These are phyloP conservation scores for Stichodactyla helianthus DNA, from an alignment of 64 coral and sea anemone species.

Conservation along the genomic window DNA sequence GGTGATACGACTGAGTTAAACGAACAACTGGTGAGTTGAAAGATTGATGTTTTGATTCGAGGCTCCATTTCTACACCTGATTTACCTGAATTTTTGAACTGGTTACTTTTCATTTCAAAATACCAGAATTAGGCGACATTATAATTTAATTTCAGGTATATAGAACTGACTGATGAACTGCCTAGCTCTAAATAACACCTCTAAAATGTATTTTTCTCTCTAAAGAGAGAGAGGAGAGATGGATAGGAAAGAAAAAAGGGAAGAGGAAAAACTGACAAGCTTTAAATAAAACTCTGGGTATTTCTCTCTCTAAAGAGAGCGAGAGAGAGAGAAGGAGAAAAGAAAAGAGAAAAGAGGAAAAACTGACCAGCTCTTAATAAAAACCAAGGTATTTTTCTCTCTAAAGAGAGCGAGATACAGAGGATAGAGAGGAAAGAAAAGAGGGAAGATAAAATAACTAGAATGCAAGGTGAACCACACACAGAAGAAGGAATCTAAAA, in stretches of 20 bases:
- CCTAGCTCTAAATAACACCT: not conserved
- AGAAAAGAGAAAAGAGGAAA: no score
- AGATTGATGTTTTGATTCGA: not conserved
- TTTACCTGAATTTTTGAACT: not conserved
- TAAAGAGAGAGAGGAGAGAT: not conserved
- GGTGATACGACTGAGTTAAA: constrained; percentile 88
- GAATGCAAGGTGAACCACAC: no score
- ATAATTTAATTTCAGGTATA: not conserved
- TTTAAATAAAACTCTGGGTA: not conserved
- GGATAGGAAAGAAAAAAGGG: no score
- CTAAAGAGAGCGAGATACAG: not conserved
- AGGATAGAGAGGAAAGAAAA: not conserved
- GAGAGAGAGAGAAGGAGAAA: not conserved
- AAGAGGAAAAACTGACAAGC: no score
- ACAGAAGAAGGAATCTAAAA: no score
- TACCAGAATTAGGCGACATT: not conserved
- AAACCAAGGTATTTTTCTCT: not conserved
- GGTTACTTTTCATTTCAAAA: not conserved
- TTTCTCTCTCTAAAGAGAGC: not conserved
- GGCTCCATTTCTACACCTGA: not conserved
- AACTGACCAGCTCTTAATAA: no score
- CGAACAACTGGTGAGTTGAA: constrained; percentile 71
- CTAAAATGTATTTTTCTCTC: not conserved
- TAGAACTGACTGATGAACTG: not conserved
- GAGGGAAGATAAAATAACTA: no score